Conservation (phyloP, 2,797 vertebrate genomes). For the Lophotriccus pileatus region DNA sequence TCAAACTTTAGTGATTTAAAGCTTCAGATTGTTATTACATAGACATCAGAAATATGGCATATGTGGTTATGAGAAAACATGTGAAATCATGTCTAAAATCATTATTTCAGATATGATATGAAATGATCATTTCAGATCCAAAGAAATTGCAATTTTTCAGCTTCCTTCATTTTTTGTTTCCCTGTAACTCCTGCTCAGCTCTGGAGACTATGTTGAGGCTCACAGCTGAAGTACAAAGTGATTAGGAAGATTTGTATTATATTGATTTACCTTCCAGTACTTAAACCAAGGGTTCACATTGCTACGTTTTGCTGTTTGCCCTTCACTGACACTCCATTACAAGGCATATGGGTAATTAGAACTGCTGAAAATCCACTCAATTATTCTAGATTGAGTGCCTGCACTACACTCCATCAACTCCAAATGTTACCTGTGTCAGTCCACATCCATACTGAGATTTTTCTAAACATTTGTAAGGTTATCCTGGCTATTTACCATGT, state of each 20-base stretch:
- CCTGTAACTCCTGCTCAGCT: neutral
- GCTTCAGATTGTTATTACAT: neutral
- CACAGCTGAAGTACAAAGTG: neutral
- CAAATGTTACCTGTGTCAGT: neutral
- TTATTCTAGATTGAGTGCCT: neutral
- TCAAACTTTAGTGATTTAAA: neutral
- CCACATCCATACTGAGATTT: neutral
- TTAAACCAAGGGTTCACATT: neutral
- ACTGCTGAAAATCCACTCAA: neutral
- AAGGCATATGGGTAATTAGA: neutral
- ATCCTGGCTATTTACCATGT: neutral
- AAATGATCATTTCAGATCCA: neutral
- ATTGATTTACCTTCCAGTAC: slow-evolving; percentile 6
- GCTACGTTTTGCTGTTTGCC: neutral
- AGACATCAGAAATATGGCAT: neutral
- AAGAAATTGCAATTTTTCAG: neutral
- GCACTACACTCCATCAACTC: neutral
- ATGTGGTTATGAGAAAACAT: neutral
- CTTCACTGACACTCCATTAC: neutral
- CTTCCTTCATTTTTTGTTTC: neutral
- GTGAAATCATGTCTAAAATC: neutral
- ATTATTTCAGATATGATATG: neutral
- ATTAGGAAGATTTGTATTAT: slow-evolving; percentile 22
- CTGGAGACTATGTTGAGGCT: neutral
- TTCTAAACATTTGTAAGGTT: neutral